phyloP scores from a whole-genome alignment of 2,888 invertebrate genomes.

The Cremastinae sp. region DNA sequence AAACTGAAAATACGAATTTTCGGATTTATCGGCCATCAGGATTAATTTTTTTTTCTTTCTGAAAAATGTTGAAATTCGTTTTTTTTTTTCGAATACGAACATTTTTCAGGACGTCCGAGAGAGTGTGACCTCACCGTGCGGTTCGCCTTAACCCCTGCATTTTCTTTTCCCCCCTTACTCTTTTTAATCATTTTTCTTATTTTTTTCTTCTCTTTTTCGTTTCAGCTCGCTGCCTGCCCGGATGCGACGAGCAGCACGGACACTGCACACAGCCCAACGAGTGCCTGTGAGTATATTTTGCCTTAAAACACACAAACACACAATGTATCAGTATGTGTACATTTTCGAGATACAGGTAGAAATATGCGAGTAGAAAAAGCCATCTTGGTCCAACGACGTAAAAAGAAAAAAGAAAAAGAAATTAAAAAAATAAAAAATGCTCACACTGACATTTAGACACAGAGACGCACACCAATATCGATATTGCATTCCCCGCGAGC shows the following conservation, averaged over 20 bases:
- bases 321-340: not conserved
- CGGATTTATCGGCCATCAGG: too few relatives aligned
- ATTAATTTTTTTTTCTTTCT: too few relatives aligned
- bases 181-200: too few relatives aligned
- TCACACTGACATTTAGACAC: too few relatives aligned
- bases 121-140: constrained; percentile 77
- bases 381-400: constrained; percentile 15
- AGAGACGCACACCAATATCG: constrained; percentile 43
- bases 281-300: constrained; percentile 92
- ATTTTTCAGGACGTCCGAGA: constrained; percentile 75
- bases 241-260: constrained; percentile 95
- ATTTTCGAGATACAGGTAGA: not conserved
- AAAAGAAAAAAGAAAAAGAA: too few relatives aligned
- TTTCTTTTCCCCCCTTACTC: constrained; percentile 69
- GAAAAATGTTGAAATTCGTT: not conserved
- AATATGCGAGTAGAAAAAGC: not conserved
- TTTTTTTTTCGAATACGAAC: constrained; percentile 12
- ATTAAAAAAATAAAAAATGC: too few relatives aligned
- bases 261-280: constrained; percentile 95
- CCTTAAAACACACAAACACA: not conserved
- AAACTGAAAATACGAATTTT: too few relatives aligned
- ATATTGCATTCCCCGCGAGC: constrained; percentile 57
- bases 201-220: constrained; percentile 80
- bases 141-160: constrained; percentile 77
- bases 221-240: constrained; percentile 95